A percentile compares a stretch with the other conserved stretches of the same genome.
phyloP scores from a whole-genome alignment of 2,113 vertebrate species.

The Eurypyga helias region DNA sequence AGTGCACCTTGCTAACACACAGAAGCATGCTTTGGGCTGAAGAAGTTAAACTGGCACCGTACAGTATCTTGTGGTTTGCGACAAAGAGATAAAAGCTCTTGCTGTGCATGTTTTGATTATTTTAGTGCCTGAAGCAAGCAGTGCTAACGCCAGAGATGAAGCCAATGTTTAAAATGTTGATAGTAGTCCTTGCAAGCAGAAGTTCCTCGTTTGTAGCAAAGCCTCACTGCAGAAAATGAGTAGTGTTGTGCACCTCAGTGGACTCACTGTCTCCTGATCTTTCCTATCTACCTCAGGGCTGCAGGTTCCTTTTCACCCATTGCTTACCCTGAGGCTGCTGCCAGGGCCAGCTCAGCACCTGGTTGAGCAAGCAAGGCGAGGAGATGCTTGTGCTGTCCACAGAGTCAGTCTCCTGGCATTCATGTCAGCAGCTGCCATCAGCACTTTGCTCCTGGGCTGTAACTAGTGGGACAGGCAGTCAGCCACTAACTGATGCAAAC shows the following conservation, averaged over 20 bases:
- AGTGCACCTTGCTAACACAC: neutral
- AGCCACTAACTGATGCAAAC: neutral
- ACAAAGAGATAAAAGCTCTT: neutral
- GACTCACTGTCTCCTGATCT: neutral
- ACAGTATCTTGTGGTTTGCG: neutral
- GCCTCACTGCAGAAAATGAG: neutral
- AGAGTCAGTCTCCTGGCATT: neutral
- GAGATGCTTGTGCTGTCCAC: neutral
- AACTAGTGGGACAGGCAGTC: neutral
- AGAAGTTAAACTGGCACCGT: neutral
- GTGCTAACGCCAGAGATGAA: neutral
- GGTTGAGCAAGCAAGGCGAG: neutral
- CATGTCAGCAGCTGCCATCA: neutral
- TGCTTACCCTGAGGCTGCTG: neutral
- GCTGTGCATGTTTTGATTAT: neutral
- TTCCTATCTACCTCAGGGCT: neutral
- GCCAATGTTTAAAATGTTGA: neutral
- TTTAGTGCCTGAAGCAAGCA: neutral
- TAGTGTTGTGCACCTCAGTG: neutral
- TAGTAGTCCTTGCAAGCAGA: neutral
- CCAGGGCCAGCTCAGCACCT: neutral
- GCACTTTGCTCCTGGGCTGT: rapidly evolving
- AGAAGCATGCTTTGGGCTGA: neutral
- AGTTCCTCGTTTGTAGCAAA: neutral
- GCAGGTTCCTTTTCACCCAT: neutral